phyloP scores from a whole-genome alignment of 2,797 vertebrate species.

The Xyrichtys novacula region DNA sequence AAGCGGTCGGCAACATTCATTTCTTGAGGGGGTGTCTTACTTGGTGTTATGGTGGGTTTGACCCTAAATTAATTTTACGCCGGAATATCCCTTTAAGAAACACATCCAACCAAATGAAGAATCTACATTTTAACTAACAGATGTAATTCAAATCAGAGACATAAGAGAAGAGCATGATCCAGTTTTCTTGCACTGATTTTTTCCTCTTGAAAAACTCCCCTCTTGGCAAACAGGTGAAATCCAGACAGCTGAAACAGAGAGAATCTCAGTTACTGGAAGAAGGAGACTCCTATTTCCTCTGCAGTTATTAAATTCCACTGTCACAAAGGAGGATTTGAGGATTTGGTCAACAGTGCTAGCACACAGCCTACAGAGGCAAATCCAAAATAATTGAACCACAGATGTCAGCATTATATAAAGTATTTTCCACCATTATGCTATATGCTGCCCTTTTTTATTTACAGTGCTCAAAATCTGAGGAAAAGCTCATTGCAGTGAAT shows the following conservation, averaged over 20 bases:
- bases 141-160: background rate
- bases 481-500: no score
- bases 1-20: no score
- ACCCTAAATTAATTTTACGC: no score
- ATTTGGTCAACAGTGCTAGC: background rate
- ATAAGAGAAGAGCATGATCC: background rate
- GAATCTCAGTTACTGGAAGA: background rate
- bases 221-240: background rate
- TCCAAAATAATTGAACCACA: no score
- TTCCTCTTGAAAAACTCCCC: background rate
- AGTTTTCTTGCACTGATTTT: background rate
- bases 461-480: no score
- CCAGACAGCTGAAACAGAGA: background rate
- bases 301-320: conserved; percentile 1
- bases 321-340: background rate
- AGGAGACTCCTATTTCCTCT: background rate
- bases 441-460: no score
- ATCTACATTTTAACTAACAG: background rate
- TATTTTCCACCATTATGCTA: no score
- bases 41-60: no score
- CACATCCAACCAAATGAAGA: background rate
- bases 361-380: background rate
- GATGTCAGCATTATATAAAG: no score
- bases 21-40: no score
- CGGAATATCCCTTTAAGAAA: no score